phyloP scores from a whole-genome alignment of 2,113 vertebrate genomes.

The Albula goreensis region DNA sequence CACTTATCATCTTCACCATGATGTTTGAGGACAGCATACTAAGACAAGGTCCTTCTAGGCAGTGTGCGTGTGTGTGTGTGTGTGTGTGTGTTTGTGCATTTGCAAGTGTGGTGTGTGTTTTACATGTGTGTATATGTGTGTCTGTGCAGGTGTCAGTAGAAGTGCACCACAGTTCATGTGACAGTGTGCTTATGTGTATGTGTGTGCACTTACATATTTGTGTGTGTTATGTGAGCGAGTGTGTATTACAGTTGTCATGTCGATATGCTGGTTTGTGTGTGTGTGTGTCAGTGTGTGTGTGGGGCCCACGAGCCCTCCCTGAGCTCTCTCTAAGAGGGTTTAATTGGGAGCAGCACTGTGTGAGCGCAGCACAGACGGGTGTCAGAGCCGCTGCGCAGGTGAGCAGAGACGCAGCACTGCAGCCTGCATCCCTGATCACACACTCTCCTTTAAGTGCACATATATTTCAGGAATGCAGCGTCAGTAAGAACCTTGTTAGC shows the following conservation, averaged over 20 bases:
- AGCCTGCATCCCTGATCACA: constrained; percentile 28
- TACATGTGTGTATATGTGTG: background rate
- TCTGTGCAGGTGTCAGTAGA: background rate
- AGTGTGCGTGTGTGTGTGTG: background rate
- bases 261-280: constrained; percentile 11
- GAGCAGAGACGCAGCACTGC: background rate
- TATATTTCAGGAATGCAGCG: constrained; percentile 48
- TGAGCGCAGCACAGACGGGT: constrained; percentile 31
- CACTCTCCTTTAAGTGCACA: constrained; percentile 43
- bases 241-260: background rate
- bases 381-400: constrained; percentile 33
- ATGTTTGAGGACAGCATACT: background rate
- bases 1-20: constrained; percentile 8
- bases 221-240: constrained; percentile 10
- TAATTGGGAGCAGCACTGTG: constrained; percentile 48
- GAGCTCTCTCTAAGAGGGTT: constrained; percentile 29
- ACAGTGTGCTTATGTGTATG: background rate
- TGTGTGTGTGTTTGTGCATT: background rate
- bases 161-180: background rate
- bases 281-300: constrained; percentile 3
- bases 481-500: constrained; percentile 56
- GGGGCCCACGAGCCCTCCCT: constrained; percentile 4
- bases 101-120: background rate
- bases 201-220: constrained; percentile 11
- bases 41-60: background rate